Evolutionary conservation across 2,888 invertebrate species (phyloP), one percentile per base, ranked within the genome.

Genomic region (Bhutanitis thaidina): DNA sequence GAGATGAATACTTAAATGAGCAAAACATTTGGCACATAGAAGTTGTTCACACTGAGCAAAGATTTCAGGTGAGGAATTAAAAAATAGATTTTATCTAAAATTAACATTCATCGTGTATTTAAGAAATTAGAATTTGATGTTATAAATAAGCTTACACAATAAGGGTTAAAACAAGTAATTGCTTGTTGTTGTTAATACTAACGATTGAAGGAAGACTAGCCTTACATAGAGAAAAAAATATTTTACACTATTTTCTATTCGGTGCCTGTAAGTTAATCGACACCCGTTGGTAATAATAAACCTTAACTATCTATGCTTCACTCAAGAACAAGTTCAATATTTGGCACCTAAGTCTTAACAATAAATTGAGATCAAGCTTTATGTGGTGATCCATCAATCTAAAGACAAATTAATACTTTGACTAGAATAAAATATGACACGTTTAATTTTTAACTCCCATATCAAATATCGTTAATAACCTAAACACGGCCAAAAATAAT

Each of bases 11-110:
- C 43, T 54, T 53, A 14, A 16, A 59, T 70, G 69, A 70, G 70
- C 69, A 68, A 62, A 57, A 58, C 34, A 59, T 59, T 69, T 71
- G 70, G 69, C 69, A 71, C 67, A n/a, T 27, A 44, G 14, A 34
- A 27, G 12, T 43, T 27, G 27, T 52, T 52, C 43, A 43, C 47
- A 52, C 47, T 52, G 46, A 47, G 47, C 52, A 52, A 37, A 38
- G 39, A 43, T 12, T 47, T 27, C 29, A 47, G 13, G 16, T 52
- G 51, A 52, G 51, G 46, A 52, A 46, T 12, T 32, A 43, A 32
- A 41, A 12, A 27, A 27, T 27, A 41, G 41, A 5, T 25, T 43
- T 12, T 35, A 16, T 20, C 43, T 49, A 43, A 34, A 49, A 12
- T 32, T 12, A 9, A 34, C 30, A 38, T n/a, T n/a, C n/a, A 30